Percentiles rank a stretch among this genome's conserved stretches.
Evolutionary conservation across 2,797 vertebrate species (phyloP).

Genomic region (Platalea minor): DNA sequence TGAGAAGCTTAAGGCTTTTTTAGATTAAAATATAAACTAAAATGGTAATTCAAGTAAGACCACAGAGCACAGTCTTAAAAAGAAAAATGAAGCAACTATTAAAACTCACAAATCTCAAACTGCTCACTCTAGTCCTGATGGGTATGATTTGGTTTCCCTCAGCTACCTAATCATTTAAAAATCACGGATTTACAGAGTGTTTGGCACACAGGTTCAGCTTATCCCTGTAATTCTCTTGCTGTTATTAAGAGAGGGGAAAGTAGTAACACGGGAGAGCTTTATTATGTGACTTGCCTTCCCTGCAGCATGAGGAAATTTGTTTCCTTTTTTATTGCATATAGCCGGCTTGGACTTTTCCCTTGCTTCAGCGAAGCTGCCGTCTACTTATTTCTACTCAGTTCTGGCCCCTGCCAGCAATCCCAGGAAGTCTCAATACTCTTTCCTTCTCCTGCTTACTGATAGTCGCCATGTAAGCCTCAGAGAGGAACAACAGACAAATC

Average conservation of each 20-base stretch:
- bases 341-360: not conserved
- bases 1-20: conserved; percentile 64
- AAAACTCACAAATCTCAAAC: conserved; percentile 17
- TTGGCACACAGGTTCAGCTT: conserved; percentile 33
- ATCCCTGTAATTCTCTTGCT: not conserved
- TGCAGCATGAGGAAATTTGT: not conserved
- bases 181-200: not conserved
- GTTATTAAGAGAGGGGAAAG: not conserved
- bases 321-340: not conserved
- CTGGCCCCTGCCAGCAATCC: not conserved
- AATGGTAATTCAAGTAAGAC: conserved; percentile 37
- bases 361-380: not conserved
- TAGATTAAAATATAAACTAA: conserved; percentile 34
- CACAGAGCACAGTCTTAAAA: conserved; percentile 31
- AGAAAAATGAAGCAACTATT: not conserved
- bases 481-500: not conserved
- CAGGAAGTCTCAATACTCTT: not conserved
- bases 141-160: conserved; percentile 36
- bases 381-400: not conserved
- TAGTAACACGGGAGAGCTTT: not conserved
- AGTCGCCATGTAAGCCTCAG: not conserved
- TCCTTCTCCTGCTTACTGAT: not conserved
- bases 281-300: not conserved
- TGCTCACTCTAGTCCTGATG: not conserved
- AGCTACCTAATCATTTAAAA: not conserved